These are phyloP conservation scores for Perca fluviatilis DNA, from an alignment of 2,113 vertebrate species.

Conservation along the genomic window DNA sequence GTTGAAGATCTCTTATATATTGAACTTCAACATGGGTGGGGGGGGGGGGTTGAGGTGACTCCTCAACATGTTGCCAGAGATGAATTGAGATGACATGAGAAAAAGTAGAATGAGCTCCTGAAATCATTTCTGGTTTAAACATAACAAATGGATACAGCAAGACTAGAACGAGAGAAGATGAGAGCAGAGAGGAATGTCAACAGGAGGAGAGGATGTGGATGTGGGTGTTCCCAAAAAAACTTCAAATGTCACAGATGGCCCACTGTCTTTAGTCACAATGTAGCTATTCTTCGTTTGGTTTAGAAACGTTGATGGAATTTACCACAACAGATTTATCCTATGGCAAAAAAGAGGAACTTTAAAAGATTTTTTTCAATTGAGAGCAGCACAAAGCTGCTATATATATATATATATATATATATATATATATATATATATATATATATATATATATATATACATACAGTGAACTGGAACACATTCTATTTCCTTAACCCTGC, in stretches of 20 bases:
- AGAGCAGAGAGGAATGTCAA: neutral
- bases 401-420: neutral
- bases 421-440: neutral
- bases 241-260: slow-evolving; percentile 40
- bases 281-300: neutral
- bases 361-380: neutral
- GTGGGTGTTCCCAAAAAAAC: slow-evolving; percentile 20
- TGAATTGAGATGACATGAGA: neutral
- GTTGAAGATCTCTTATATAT: too few relatives aligned
- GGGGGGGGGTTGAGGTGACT: neutral
- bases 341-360: neutral
- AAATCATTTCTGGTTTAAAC: neutral
- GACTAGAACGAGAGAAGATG: slow-evolving; percentile 7
- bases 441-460: too few relatives aligned
- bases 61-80: neutral
- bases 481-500: too few relatives aligned
- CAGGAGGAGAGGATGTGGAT: slow-evolving; percentile 16
- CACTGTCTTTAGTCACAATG: slow-evolving; percentile 29
- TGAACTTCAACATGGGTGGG: too few relatives aligned
- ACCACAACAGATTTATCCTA: neutral
- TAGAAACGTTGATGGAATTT: neutral
- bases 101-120: neutral
- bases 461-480: too few relatives aligned
- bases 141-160: neutral
- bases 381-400: neutral